phyloP scores from a whole-genome alignment of 2,113 vertebrate genomes.

The Athene cunicularia region DNA sequence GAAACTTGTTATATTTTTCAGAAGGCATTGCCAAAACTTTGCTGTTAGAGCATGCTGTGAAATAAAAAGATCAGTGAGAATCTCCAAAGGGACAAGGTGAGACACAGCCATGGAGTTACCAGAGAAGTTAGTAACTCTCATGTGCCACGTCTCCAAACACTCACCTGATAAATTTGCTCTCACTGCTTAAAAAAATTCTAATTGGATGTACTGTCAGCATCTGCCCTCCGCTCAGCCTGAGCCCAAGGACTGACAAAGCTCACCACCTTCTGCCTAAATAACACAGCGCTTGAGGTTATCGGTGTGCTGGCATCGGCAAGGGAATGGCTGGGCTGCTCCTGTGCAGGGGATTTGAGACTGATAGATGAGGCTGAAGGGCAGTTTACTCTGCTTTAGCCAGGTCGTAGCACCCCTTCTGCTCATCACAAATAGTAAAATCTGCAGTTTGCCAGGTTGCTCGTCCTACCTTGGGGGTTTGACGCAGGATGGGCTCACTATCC shows the following conservation, averaged over 20 bases:
- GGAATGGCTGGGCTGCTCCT: conserved; percentile 2
- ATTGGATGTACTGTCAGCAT: conserved; percentile 20
- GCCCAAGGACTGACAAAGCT: conserved; percentile 59
- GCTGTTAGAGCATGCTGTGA: neutral
- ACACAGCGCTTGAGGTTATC: conserved; percentile 44
- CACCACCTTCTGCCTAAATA: conserved; percentile 63
- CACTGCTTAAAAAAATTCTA: conserved; percentile 27
- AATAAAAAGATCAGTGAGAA: neutral
- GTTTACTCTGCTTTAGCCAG: neutral
- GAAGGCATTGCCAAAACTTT: neutral
- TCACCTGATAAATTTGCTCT: neutral
- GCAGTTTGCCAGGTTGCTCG: neutral
- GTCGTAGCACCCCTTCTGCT: neutral
- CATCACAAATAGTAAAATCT: neutral
- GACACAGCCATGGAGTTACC: neutral
- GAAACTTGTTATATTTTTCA: neutral
- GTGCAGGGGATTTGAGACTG: neutral
- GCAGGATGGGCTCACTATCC: neutral
- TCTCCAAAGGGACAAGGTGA: neutral
- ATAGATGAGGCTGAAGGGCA: neutral
- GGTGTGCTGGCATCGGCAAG: conserved; percentile 37
- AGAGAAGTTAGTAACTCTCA: neutral
- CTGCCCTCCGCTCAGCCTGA: conserved; percentile 40
- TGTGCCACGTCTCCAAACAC: neutral
- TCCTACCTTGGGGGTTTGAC: neutral